Conservation (phyloP, 2,797 vertebrate genomes). For the Nannoperca australis region DNA sequence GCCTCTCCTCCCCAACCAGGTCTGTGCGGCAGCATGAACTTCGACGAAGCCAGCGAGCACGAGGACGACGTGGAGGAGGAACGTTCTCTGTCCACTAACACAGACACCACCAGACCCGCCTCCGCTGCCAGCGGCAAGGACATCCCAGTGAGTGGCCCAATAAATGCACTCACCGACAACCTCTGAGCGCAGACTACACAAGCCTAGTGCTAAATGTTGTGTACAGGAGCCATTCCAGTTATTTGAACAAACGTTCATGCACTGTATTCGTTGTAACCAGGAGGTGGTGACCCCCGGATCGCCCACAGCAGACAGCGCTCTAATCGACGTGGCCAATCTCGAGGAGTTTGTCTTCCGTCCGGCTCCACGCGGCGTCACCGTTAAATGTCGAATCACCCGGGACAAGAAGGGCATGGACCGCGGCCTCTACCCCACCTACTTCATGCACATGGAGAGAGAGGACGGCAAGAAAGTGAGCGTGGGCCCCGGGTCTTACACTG, state of each 20-base stretch:
- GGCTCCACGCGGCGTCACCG: conserved; percentile 89
- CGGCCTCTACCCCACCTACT: conserved; percentile 96
- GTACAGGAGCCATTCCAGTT: background rate
- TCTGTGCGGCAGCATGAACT: conserved; percentile 94
- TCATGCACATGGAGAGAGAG: conserved; percentile 96
- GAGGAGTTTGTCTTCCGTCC: conserved; percentile 93
- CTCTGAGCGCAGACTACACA: background rate
- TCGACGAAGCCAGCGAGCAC: conserved; percentile 87
- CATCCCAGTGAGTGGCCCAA: conserved; percentile 80
- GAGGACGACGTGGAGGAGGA: conserved; percentile 87
- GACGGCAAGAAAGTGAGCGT: conserved; percentile 90
- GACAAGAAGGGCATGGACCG: conserved; percentile 98
- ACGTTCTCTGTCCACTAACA: conserved; percentile 77
- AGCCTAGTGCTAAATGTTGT: background rate
- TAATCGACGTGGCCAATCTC: conserved; percentile 89
- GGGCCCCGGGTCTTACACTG: background rate
- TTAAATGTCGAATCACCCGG: conserved; percentile 94
- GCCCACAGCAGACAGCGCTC: conserved; percentile 81
- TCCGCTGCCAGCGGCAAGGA: conserved; percentile 90
- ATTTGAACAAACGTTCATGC: background rate
- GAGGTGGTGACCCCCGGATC: conserved; percentile 84
- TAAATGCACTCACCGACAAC: background rate
- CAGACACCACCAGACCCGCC: conserved; percentile 85
- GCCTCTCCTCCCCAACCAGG: conserved; percentile 77
- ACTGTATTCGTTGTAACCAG: conserved; percentile 66